Evolutionary conservation across 2,888 invertebrate genomes (phyloP), one percentile per base, ranked within the genome.

Genomic region (Ennomos erosarius): DNA sequence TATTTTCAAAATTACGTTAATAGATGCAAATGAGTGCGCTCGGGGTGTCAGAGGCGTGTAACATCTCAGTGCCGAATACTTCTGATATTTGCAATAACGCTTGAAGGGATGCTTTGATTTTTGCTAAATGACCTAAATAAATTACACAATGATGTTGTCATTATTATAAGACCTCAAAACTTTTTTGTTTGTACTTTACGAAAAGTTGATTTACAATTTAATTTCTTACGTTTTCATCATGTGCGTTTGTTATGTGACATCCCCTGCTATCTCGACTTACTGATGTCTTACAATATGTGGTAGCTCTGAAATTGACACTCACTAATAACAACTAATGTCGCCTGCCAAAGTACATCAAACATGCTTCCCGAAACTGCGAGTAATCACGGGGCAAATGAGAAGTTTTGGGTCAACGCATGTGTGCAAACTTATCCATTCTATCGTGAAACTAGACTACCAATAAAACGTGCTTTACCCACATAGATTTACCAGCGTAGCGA

Each of bases 331-430:
- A 80, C 79, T 76, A 71, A 82, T 82, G 85, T 85, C 77, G 73
- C 76, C 73, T 85, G 85, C 86, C 87, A 84, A 67, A 76, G 73
- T 54, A 45, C 74, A 74, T 70, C 74, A 76, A 76, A 78, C 76
- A 70, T 71, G 75, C 71, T 76, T 71, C 75, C 77, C 72, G 68
- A 75, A 69, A 64, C 76, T 70, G 74, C 74, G 80, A 85, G 87
- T 84, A 88, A 89, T 89, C 88, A 86, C 78, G 74, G 77, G 79
- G 83, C 82, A 88, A 88, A 88, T 87, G 88, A 87, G 85, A 87
- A 88, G 84, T 88, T 88, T 86, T 81, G 87, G 89, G 87, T 88
- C 88, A 87, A 69, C 61, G 68, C 46, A 57, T 65, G 60, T 59
- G 42, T 43, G 66, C 76, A 69, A 71, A 59, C 49, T 65, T 67